Conservation (phyloP, 2,113 vertebrate genomes). For the Osmerus eperlanus region DNA sequence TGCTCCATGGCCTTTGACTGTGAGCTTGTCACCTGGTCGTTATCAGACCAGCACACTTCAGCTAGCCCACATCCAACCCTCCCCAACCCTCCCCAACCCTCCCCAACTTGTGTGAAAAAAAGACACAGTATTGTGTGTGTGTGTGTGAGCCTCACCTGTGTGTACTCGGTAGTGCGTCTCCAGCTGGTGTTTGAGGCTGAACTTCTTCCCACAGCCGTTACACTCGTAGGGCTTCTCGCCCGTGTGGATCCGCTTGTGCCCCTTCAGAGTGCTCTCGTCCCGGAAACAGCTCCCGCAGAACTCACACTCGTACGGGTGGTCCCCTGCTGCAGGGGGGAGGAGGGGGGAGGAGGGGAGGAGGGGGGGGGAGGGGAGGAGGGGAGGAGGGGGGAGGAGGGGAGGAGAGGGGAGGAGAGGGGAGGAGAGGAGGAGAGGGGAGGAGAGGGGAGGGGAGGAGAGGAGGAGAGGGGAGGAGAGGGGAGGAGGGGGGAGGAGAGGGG, state of each 20-base stretch:
- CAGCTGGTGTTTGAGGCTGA: conserved; percentile 99
- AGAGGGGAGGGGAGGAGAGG: neutral
- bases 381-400: no score
- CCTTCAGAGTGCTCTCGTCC: conserved; percentile 96
- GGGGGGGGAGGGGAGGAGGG: no score
- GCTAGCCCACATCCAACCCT: conserved; percentile 44
- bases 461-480: no score
- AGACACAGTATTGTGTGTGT: no score
- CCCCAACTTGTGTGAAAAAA: conserved; percentile 37
- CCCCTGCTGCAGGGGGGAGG: conserved; percentile 67
- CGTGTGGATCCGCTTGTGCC: conserved; percentile 96
- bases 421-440: no score
- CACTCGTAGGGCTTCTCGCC: conserved; percentile 94
- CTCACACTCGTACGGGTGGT: conserved; percentile 95
- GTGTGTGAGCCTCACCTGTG: conserved; percentile 76
- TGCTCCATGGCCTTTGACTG: conserved; percentile 75
- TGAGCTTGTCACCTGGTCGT: conserved; percentile 75
- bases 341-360: no score
- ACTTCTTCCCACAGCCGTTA: conserved; percentile 98
- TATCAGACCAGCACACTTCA: conserved; percentile 69
- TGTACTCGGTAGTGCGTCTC: conserved; percentile 98
- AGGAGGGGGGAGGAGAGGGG: no score
- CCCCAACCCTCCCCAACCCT: conserved; percentile 16
- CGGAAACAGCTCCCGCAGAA: conserved; percentile 99
- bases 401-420: no score